Evolutionary conservation across 2,888 invertebrate species (phyloP), one percentile per base, ranked within the genome.

Genomic region (Cryptocephalus primarius): DNA sequence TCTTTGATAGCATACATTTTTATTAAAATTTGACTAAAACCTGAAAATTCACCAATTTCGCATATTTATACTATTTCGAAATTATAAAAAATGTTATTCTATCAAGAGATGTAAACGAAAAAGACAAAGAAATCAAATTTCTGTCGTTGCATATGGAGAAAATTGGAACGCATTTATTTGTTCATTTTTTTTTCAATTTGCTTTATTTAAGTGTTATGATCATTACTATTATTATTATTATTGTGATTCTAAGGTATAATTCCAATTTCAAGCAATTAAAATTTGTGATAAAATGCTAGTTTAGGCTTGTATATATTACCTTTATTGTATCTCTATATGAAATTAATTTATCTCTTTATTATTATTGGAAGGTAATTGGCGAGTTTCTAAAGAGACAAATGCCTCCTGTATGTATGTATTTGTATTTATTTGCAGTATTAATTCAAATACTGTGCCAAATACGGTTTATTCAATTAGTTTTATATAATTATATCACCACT

Each of bases 201-300:
- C 66, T 64, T 65, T 64, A 59, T 66, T 65, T 64, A 62, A 64
- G 59, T 64, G 58, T 36, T 22, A 22, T 2, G 22, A 22, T n/a
- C n/a, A n/a, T 22, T 22, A 22, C 22, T 22, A 22, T 22, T 22
- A 22, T 22, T 22, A 22, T 22, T 22, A 22, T 22, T 63, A 66
- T 67, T 58, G 67, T 68, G 68, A 68, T 68, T 64, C 60, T 63
- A 59, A 62, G 56, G 11, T 62, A 60, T 55, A 56, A 69, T 67
- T 68, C 67, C 67, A 67, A 61, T 61, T 53, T 63, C 55, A 66
- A 68, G 68, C 66, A 69, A 67, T 66, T 64, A 62, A 65, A 66
- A 66, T 66, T 68, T 68, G 68, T 68, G 68, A 69, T 69, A 68
- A 64, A 62, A 60, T 58, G 52, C 55, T 56, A 55, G 57, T 55